phyloP scores from a whole-genome alignment of 2,797 vertebrate genomes.

The Rhincodon typus region DNA sequence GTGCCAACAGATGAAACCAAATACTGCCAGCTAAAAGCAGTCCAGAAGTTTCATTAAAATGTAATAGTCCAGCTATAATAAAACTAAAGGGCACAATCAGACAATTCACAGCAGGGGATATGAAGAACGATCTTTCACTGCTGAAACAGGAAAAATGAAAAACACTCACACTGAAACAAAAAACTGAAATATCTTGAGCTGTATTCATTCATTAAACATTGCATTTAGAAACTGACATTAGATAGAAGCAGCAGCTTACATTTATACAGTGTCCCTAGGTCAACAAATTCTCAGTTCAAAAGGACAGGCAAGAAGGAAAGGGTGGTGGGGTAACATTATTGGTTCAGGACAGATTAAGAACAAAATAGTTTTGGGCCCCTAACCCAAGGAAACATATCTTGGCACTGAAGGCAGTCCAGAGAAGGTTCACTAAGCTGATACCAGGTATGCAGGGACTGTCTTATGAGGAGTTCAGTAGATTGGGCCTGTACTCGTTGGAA shows the following conservation, averaged over 20 bases:
- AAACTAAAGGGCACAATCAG: not conserved
- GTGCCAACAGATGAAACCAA: not conserved
- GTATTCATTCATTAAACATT: not conserved
- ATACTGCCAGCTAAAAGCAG: not conserved
- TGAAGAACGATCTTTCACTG: not conserved
- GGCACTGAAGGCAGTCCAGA: no score
- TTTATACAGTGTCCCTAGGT: not conserved
- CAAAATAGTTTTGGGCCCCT: no score
- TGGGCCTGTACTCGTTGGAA: no score
- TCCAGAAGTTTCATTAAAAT: not conserved
- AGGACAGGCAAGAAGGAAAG: not conserved
- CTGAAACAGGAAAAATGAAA: not conserved
- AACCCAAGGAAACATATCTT: no score
- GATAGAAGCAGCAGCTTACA: not conserved
- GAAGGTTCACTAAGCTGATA: no score
- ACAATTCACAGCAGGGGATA: not conserved
- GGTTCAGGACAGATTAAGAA: no score
- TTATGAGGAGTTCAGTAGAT: no score
- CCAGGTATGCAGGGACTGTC: no score
- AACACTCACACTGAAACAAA: not conserved
- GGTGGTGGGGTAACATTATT: no score
- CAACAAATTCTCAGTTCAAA: not conserved
- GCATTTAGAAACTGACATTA: not conserved
- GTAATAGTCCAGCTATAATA: not conserved
- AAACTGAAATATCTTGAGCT: not conserved